Evolutionary conservation across 2,113 vertebrate genomes (phyloP).

Genomic region (Rhinopomastus cyanomelas): DNA sequence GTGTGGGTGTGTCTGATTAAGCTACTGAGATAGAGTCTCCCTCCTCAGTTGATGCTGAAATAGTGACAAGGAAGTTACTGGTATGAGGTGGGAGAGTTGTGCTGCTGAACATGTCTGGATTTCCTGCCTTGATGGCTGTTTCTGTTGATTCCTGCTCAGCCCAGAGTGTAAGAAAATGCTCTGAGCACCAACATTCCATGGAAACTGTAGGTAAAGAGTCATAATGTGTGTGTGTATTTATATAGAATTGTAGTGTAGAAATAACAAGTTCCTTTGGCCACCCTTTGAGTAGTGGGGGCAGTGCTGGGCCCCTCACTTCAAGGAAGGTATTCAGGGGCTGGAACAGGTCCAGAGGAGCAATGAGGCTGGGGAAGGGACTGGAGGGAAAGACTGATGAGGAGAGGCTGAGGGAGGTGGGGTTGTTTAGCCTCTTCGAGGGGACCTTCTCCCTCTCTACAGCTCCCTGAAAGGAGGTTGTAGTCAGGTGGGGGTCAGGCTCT

Average conservation of each 20-base stretch:
- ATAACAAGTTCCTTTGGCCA: too few relatives aligned
- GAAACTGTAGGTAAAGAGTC: neutral
- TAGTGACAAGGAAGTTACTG: neutral
- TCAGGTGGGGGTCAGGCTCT: too few relatives aligned
- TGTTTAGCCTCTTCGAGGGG: too few relatives aligned
- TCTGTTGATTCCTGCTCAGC: neutral
- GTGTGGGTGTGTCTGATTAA: constrained; percentile 32
- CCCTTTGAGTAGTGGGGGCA: too few relatives aligned
- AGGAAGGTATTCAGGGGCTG: too few relatives aligned
- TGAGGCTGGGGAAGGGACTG: too few relatives aligned
- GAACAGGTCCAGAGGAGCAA: too few relatives aligned
- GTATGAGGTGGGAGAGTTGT: neutral
- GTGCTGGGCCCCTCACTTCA: too few relatives aligned
- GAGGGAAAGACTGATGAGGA: too few relatives aligned
- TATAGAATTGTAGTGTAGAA: neutral
- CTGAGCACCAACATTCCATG: neutral
- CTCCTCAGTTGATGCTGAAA: neutral
- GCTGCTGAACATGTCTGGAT: neutral
- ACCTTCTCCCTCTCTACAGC: too few relatives aligned
- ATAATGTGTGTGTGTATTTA: neutral
- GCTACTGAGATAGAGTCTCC: neutral
- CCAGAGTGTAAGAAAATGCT: neutral
- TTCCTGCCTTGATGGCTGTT: neutral
- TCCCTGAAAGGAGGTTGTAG: too few relatives aligned
- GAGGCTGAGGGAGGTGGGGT: too few relatives aligned